A percentile compares a stretch with the other conserved stretches of the same genome.
Evolutionary conservation across 2,888 invertebrate genomes (phyloP).

Genomic region (Drosophila pseudotalamancana): DNA sequence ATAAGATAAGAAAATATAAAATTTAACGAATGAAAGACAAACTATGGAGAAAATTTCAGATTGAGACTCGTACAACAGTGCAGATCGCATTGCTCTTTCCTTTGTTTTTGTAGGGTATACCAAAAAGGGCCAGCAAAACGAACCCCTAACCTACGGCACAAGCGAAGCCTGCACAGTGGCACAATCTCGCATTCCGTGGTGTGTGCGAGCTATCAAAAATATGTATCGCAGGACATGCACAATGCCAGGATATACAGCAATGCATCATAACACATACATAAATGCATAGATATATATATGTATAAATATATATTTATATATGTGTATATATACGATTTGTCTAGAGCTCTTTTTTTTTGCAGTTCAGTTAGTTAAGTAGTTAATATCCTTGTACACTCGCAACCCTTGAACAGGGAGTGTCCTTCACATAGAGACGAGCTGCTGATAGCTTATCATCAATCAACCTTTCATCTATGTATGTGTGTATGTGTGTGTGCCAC

Average conservation of each 20-base stretch:
- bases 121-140: conserved; percentile 18
- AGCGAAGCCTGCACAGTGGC: conserved; percentile 38
- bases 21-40: too few relatives aligned
- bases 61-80: too few relatives aligned
- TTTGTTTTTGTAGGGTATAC: neutral
- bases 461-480: conserved; percentile 22
- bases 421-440: conserved; percentile 11
- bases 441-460: conserved; percentile 57
- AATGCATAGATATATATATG: neutral
- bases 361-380: conserved; percentile 1
- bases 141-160: conserved; percentile 58
- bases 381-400: neutral
- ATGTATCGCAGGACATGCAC: conserved; percentile 49
- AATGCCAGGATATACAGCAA: conserved; percentile 4
- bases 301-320: neutral
- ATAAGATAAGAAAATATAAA: too few relatives aligned
- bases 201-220: conserved; percentile 47
- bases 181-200: conserved; percentile 51
- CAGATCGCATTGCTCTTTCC: too few relatives aligned
- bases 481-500: conserved; percentile 7
- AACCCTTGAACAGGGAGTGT: conserved; percentile 25
- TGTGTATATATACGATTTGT: neutral
- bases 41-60: too few relatives aligned
- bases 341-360: neutral
- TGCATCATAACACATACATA: neutral